Conservation (phyloP, 2,888 invertebrate genomes). For the Diaphora mendica region DNA sequence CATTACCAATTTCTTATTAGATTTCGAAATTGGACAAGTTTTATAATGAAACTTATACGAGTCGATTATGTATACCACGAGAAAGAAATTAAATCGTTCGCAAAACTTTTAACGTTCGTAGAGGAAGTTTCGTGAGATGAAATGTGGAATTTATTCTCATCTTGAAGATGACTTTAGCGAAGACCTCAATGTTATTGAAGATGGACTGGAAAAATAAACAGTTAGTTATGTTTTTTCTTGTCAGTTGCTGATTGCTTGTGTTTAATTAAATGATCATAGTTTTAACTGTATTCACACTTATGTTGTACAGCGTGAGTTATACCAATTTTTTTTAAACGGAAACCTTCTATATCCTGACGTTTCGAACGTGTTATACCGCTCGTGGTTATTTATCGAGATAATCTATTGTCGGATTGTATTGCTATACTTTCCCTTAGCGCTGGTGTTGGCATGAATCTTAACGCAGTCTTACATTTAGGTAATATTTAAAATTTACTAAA, state of each 20-base stretch:
- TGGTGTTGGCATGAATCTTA: background rate
- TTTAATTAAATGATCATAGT: too few species aligned
- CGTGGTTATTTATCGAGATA: background rate
- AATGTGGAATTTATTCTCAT: constrained; percentile 12
- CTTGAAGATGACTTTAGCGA: background rate
- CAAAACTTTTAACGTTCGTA: constrained; percentile 13
- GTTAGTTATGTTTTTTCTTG: background rate
- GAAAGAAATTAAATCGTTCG: constrained; percentile 34
- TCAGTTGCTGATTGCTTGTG: too few species aligned
- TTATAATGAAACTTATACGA: constrained; percentile 1
- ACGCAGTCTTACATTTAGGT: background rate
- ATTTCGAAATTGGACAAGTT: background rate
- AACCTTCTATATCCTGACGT: too few species aligned
- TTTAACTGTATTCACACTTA: too few species aligned
- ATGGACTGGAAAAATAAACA: background rate
- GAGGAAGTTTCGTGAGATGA: background rate
- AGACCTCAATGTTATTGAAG: background rate
- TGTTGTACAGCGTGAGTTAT: too few species aligned
- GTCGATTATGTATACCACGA: constrained; percentile 1
- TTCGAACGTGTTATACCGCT: too few species aligned
- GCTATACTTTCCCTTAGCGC: background rate
- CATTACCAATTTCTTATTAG: background rate
- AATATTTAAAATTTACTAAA: background rate
- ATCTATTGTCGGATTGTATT: background rate
- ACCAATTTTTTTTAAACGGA: too few species aligned